Base-by-base conservation (phyloP, 2,888 invertebrate species). In the Conomelus anceps region DNA sequence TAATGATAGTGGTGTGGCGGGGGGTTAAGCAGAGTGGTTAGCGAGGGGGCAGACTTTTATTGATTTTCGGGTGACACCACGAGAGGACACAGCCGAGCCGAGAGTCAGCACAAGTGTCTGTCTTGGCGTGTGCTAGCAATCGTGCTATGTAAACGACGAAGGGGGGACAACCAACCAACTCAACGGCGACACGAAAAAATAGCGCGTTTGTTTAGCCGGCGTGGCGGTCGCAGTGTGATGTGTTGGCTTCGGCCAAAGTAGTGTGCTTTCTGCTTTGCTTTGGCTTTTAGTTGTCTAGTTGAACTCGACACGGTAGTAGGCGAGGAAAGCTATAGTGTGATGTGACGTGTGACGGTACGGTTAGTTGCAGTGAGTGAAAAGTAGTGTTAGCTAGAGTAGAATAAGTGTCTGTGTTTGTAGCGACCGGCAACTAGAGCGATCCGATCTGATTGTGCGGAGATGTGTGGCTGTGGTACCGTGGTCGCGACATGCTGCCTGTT, bases 21-120 rank as follows among this genome's bases (percentile, higher is more conserved):
- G 26, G 26, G 22, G 24, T 86, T 22, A 3, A 22, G 17, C 13
- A 24, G 20, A 20, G 26, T 13, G 86, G 86, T 3, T 22, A 85
- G 86, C 24, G 86, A 86, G 86, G 90, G 90, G 90, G 89, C 89
- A 89, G 89, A 90, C 91, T 91, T 94, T 94, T 95, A 95, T 95
- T 95, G 95, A 95, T 95, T 95, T 95, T 95, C 94, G 95, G 95
- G 95, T 95, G 95, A 95, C 95, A 63, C 63, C 63, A 63, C 3
- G n/a, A n/a, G 4, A 34, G 26, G 11, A 11, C 34, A 34, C 34
- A 34, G 34, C 63, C 34, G 13, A n/a, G 63, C 63, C 20, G 63
- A 20, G 63, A n/a, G 34, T 34, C 34, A 34, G 63, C 63, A 63
- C 63, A 63, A 63, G 63, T 63, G 63, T 63, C 63, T 63, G n/a